Base-by-base conservation (phyloP, 2,888 invertebrate species). In the Parasteatoda lunata region DNA sequence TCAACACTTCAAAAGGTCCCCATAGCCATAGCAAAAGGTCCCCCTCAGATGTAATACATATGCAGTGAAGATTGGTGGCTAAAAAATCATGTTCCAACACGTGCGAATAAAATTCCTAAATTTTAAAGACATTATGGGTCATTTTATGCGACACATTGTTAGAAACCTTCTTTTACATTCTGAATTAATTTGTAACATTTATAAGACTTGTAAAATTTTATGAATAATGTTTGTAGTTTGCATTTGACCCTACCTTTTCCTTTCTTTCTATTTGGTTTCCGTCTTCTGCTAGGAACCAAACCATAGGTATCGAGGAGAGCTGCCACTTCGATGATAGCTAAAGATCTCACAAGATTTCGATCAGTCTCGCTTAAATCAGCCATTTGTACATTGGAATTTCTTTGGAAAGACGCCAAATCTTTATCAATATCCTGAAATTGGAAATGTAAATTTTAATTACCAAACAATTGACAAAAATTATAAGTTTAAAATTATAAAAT, bases 301-400 rank as follows among this genome's bases (percentile, higher is more conserved):
- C 88, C 88, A 47, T 88, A 51, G 3, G 71, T 78, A 49, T 88
- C 88, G 7, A 83, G 52, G 4, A 88, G 79, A 0, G 88, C 88
- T 49, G 88, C 82, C n/a, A 88, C 71, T 65, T 88, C 88, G n/a
- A 88, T 88, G 70, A 88, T 79, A 6, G 88, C 88, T 48, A 88
- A 52, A 3, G 88, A 88, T 11, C 88, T 73, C 11, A 88, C 88
- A 54, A 82, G 11, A 66, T 76, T 83, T 4, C 83, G 69, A 45
- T 88, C 88, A n/a, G 75, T 72, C 11, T 82, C 82, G 48, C 76
- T 71, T 69, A 88, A 65, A 66, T 88, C 88, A 5, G 77, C 76
- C 4, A 82, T 79, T 47, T 82, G 79, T 6, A 75, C 75, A 13
- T 83, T 82, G 5, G 82, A 87, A 13, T 81, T 72, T 13, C 86